Percentiles rank a stretch among this genome's conserved stretches.
Conservation (phyloP, 2,113 vertebrate genomes). For the Aegithalos caudatus region DNA sequence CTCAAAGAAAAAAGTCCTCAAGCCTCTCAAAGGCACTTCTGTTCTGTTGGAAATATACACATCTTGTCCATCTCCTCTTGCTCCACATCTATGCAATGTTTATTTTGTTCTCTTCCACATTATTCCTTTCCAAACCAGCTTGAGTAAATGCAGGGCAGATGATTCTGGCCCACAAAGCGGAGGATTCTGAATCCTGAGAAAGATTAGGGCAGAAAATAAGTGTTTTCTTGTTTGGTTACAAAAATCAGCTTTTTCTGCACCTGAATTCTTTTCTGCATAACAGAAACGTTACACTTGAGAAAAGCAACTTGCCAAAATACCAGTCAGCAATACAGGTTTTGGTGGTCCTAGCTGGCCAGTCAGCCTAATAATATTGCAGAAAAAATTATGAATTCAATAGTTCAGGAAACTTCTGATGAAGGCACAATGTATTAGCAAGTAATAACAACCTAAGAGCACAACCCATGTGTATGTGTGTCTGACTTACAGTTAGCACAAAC, state of each 20-base stretch:
- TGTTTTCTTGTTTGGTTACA: not conserved
- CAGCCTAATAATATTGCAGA: not conserved
- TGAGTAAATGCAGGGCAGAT: not conserved
- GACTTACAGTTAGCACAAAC: not conserved
- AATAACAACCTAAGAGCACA: not conserved
- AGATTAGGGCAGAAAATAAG: not conserved
- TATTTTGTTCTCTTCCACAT: not conserved
- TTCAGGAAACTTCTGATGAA: not conserved
- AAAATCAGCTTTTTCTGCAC: not conserved
- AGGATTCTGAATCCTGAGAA: not conserved
- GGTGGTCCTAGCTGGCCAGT: not conserved
- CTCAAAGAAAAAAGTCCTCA: not conserved
- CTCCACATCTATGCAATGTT: not conserved
- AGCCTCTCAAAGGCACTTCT: not conserved
- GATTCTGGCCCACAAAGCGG: not conserved
- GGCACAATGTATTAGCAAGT: not conserved
- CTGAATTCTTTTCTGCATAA: not conserved
- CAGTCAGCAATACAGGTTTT: not conserved
- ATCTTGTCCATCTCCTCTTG: not conserved
- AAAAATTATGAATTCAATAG: not conserved
- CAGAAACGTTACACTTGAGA: rapidly evolving
- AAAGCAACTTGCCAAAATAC: not conserved
- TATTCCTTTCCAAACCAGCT: not conserved
- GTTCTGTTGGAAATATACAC: not conserved
- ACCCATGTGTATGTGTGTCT: rapidly evolving